Evolutionary conservation across 2,113 vertebrate genomes (phyloP).

Genomic region (Oenanthe oenanthe): DNA sequence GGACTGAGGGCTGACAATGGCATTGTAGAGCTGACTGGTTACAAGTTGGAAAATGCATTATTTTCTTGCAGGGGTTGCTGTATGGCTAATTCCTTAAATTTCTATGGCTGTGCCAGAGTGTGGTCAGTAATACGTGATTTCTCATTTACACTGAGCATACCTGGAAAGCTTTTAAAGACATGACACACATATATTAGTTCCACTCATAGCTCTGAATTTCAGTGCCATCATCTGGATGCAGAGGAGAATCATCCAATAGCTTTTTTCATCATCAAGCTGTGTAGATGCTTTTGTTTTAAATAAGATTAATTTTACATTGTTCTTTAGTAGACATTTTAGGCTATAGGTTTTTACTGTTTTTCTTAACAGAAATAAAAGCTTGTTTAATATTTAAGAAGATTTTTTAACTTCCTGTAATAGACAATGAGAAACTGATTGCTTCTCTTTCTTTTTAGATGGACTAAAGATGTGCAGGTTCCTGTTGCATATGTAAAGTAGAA

Average conservation of each 20-base stretch:
- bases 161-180: not conserved
- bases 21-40: not conserved
- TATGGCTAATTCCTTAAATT: not conserved
- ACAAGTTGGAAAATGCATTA: not conserved
- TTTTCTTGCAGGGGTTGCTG: not conserved
- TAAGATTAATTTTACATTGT: not conserved
- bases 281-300: slow-evolving; percentile 2
- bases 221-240: not conserved
- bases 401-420: not conserved
- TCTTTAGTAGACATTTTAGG: not conserved
- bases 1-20: slow-evolving; percentile 74
- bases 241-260: not conserved
- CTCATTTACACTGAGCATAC: not conserved
- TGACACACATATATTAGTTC: not conserved
- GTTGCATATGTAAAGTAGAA: not conserved
- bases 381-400: not conserved
- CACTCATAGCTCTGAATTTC: not conserved
- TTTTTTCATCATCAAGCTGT: not conserved
- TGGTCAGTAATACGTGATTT: not conserved
- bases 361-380: slow-evolving; percentile 47
- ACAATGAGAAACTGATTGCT: not conserved
- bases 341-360: not conserved
- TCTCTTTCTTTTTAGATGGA: slow-evolving; percentile 40
- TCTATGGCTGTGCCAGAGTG: not conserved
- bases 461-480: not conserved